phyloP scores from a whole-genome alignment of 1,140 invertebrate species.

The Lethrus apterus region DNA sequence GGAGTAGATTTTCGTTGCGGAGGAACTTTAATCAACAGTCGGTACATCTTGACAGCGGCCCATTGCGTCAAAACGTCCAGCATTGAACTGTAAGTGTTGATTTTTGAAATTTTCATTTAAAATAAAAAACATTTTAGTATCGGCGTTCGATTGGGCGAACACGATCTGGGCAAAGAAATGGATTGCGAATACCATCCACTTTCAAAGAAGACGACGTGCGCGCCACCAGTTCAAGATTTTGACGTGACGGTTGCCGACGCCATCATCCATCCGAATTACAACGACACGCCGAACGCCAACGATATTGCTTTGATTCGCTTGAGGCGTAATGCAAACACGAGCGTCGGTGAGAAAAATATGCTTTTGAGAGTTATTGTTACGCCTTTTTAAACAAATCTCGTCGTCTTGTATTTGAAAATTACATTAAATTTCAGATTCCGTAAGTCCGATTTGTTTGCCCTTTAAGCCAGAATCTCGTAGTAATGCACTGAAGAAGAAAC shows the following conservation, averaged over 20 bases:
- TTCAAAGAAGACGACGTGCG: conserved; percentile 42
- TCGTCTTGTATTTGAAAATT: too few species aligned
- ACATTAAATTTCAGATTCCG: conserved; percentile 7
- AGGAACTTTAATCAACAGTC: conserved; percentile 66
- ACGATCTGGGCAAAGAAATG: conserved; percentile 46
- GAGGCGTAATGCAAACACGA: conserved; percentile 13
- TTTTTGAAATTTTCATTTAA: background rate
- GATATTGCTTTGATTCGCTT: conserved; percentile 59
- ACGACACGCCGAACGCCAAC: conserved; percentile 41
- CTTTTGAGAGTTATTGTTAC: conserved; percentile 3
- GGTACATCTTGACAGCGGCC: conserved; percentile 69
- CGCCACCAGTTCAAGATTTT: conserved; percentile 52
- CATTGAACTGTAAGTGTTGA: conserved; percentile 26
- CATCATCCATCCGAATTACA: conserved; percentile 50
- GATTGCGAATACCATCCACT: conserved; percentile 50
- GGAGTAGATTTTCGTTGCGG: conserved; percentile 25
- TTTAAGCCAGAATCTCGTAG: background rate
- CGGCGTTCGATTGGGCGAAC: conserved; percentile 55
- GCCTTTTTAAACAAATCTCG: too few species aligned
- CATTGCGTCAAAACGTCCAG: conserved; percentile 64
- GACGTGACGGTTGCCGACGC: conserved; percentile 36
- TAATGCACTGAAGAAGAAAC: background rate
- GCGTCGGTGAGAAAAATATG: background rate
- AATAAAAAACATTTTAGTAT: conserved; percentile 32
- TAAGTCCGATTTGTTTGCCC: conserved; percentile 7